Evolutionary conservation across 2,797 vertebrate species (phyloP), one percentile per base, ranked within the genome.

Genomic region (Siniperca scherzeri): DNA sequence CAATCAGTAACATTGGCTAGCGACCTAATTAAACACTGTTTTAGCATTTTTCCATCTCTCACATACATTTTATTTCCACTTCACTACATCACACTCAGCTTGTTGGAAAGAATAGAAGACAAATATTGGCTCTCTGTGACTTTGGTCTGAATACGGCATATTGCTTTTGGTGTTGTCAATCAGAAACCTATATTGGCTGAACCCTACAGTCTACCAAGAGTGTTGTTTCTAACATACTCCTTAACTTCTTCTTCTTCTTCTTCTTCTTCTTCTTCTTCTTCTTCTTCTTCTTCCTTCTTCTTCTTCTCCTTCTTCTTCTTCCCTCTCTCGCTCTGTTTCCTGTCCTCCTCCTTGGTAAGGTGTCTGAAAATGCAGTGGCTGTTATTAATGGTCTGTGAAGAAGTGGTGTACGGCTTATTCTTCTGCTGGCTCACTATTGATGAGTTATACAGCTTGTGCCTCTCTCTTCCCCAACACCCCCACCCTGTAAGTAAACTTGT

Each of bases 381-480:
- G 75, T 91, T 91, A 89, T 91, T 92, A 91, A 91, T 90, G 88
- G 84, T 55, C 84, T 71, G 73, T 80, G 77, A 84, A 79, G 83
- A 86, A 80, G 72, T 48, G 46, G 36, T 55, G 60, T 57, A 77
- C 19, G 72, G 70, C 80, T 86, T 85, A 67, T 72, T 85, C 87
- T 44, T 66, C 55, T 71, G 75, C 85, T 17, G 70, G 80, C 75
- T 89, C 78, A 53, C 89, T 93, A 91, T 90, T 93, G 93, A 94
- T 93, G 92, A 87, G 88, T 80, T 66, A 60, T 70, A 65, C 27
- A 69, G 56, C 76, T 68, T 30, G 30, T 30, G 70, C 59, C 5
- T 77, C 71, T 22, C 64, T 50, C 72, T 16, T 16, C 62, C 17
- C 14, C 3, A 5, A 7, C 53, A 1, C 16, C 44, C 46, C 21